Conservation (phyloP, 1,140 invertebrate genomes). For the Zaprionus capensis region DNA sequence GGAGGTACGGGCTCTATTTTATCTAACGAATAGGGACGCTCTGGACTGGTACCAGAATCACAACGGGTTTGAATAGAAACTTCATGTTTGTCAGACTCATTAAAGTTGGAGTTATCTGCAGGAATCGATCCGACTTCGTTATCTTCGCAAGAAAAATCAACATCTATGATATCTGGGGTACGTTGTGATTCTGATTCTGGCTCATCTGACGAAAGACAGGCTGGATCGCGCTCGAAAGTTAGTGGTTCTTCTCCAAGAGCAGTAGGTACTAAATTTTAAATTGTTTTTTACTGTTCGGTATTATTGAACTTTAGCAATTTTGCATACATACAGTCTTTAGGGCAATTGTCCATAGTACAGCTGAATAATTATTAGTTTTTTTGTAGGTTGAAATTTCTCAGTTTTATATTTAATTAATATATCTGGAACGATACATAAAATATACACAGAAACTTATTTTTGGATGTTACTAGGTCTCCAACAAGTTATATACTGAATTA, state of each 20-base stretch:
- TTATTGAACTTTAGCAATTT: neutral
- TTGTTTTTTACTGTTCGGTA: neutral
- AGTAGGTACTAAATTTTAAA: neutral
- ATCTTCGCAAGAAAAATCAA: neutral
- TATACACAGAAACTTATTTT: slow-evolving; percentile 4
- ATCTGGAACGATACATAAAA: neutral
- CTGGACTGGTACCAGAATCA: neutral
- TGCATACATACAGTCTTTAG: neutral
- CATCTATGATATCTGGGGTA: neutral
- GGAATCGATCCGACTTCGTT: neutral
- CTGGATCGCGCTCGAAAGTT: neutral
- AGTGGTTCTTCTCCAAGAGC: neutral
- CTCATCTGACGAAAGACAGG: neutral
- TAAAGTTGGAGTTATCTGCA: neutral
- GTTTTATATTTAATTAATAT: neutral
- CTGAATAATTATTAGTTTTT: neutral
- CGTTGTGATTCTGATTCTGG: neutral
- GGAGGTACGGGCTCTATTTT: neutral
- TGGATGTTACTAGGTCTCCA: neutral
- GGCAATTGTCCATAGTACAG: neutral
- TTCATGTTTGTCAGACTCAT: neutral
- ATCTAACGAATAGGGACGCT: neutral
- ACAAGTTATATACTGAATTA: neutral
- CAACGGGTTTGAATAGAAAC: neutral
- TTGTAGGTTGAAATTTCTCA: neutral